Conservation (phyloP, 2,797 vertebrate genomes). For the Aldrovandia affinis region DNA sequence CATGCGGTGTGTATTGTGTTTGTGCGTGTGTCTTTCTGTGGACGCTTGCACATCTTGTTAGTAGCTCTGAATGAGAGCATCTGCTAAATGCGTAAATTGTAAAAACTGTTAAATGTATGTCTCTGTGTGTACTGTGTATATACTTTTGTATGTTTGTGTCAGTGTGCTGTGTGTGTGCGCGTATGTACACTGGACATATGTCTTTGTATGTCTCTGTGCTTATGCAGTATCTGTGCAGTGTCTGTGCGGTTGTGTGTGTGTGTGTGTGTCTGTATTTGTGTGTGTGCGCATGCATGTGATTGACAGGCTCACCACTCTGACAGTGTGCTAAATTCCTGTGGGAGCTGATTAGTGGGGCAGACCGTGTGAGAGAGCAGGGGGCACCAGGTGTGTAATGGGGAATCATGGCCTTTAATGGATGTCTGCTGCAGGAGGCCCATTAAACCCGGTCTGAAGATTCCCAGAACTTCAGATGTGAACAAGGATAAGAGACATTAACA, state of each 20-base stretch:
- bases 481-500: background rate
- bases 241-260: conserved; percentile 16
- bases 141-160: background rate
- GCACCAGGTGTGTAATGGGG: conserved; percentile 63
- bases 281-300: background rate
- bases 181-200: conserved; percentile 2
- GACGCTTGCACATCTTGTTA: too few relatives aligned
- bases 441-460: conserved; percentile 22
- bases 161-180: too few relatives aligned
- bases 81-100: too few relatives aligned
- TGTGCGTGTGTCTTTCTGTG: background rate
- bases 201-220: background rate
- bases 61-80: too few relatives aligned
- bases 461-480: conserved; percentile 36
- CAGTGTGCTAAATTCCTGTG: conserved; percentile 44
- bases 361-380: conserved; percentile 47
- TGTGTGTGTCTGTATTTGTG: background rate
- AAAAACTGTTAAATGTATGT: too few relatives aligned
- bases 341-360: conserved; percentile 46
- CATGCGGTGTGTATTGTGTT: background rate
- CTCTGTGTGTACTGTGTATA: conserved; percentile 1
- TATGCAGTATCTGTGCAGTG: conserved; percentile 16
- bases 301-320: conserved; percentile 27
- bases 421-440: conserved; percentile 14
- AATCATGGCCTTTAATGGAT: conserved; percentile 53